phyloP scores from a whole-genome alignment of 2,113 vertebrate genomes.

The Cynoglossus semilaevis region DNA sequence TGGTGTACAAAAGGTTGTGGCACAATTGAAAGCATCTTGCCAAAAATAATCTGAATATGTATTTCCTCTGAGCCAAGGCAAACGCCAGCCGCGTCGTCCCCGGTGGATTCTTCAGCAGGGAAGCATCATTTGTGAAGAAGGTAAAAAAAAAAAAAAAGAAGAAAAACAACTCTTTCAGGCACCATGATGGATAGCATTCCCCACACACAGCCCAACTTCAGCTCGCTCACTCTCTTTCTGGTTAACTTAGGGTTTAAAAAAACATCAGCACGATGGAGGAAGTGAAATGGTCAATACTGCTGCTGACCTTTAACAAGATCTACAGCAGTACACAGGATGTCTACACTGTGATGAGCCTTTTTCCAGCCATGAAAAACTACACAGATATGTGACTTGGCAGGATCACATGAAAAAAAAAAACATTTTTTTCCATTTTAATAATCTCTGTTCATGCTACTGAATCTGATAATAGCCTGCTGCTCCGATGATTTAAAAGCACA shows the following conservation, averaged over 20 bases:
- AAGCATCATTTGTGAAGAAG: conserved; percentile 70
- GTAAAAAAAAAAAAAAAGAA: too few relatives aligned
- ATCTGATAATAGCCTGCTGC: conserved; percentile 13
- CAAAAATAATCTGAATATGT: conserved; percentile 62
- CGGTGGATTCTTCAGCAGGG: conserved; percentile 60
- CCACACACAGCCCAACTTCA: conserved; percentile 64
- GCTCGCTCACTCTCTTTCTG: conserved; percentile 68
- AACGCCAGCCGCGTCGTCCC: conserved; percentile 70
- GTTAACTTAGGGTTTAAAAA: conserved; percentile 75
- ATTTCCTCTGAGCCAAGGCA: conserved; percentile 77
- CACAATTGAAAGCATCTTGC: conserved; percentile 54
- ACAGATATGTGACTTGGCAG: conserved; percentile 41
- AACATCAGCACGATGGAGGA: conserved; percentile 60
- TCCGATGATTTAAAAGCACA: conserved; percentile 18
- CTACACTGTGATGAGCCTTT: conserved; percentile 34
- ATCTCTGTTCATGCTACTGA: conserved; percentile 35
- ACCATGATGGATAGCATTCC: conserved; percentile 62
- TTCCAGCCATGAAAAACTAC: conserved; percentile 50
- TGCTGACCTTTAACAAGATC: conserved; percentile 64
- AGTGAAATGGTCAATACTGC: conserved; percentile 67
- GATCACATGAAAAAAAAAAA: conserved; percentile 32
- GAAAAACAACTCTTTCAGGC: conserved; percentile 61
- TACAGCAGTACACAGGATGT: conserved; percentile 40
- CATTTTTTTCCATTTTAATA: conserved; percentile 46
- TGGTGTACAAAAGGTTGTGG: conserved; percentile 81